phyloP scores from a whole-genome alignment of 1,140 invertebrate species.

The Himalopsyche phryganea region DNA sequence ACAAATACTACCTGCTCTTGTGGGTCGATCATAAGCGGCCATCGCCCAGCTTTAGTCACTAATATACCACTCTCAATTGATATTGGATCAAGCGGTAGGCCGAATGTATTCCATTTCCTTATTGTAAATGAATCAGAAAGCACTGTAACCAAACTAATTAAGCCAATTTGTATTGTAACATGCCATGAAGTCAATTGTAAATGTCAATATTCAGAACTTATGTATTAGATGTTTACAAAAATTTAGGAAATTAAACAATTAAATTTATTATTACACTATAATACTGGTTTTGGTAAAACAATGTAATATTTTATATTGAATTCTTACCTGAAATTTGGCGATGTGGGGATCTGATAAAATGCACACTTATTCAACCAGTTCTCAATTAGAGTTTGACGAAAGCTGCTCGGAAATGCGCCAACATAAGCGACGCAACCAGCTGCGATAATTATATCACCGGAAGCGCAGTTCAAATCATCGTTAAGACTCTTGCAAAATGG shows the following conservation, averaged over 20 bases:
- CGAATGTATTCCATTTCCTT: conserved; percentile 78
- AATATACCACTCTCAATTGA: conserved; percentile 87
- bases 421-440: conserved; percentile 84
- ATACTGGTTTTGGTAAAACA: too few relatives aligned
- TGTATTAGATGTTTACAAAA: too few relatives aligned
- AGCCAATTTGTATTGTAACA: too few relatives aligned
- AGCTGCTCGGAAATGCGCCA: conserved; percentile 77
- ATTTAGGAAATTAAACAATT: too few relatives aligned
- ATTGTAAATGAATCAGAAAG: conserved; percentile 82
- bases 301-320: too few relatives aligned
- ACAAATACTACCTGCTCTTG: conserved; percentile 82
- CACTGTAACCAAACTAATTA: conserved; percentile 65
- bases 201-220: too few relatives aligned
- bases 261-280: too few relatives aligned
- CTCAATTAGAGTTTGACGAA: conserved; percentile 64
- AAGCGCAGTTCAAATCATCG: conserved; percentile 60
- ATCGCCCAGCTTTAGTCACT: conserved; percentile 72
- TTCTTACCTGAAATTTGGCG: conserved; percentile 60
- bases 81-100: conserved; percentile 76
- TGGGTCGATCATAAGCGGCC: conserved; percentile 88
- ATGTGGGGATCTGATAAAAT: conserved; percentile 66
- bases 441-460: conserved; percentile 79
- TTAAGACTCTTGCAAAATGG: conserved; percentile 44
- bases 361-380: conserved; percentile 66
- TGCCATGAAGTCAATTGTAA: too few relatives aligned